These are phyloP conservation scores for Agrotis clavis DNA, from an alignment of 2,888 invertebrate species.

Conservation along the genomic window DNA sequence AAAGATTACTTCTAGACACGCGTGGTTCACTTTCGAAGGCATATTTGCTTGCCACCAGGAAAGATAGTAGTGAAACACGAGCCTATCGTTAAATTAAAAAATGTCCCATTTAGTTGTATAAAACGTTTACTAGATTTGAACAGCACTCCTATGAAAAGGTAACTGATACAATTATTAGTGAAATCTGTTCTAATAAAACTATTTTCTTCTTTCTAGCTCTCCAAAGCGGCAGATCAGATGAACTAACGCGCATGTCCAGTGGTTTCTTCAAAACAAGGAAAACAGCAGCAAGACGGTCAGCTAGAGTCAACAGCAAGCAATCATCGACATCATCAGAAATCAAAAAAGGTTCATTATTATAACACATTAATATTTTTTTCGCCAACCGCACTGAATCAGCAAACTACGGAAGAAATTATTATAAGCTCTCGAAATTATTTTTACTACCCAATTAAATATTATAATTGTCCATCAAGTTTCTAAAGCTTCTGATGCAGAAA, in stretches of 20 bases:
- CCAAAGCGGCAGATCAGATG: conserved; percentile 84
- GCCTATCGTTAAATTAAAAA: no score
- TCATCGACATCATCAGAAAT: conserved; percentile 85
- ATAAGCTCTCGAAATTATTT: conserved; percentile 25
- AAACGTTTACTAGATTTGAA: no score
- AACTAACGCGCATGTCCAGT: conserved; percentile 87
- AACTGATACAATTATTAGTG: no score
- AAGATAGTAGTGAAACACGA: no score
- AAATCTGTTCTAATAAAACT: no score
- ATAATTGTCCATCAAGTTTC: conserved; percentile 39
- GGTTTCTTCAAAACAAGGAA: conserved; percentile 94
- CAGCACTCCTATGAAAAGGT: no score
- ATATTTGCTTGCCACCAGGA: no score
- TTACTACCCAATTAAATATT: conserved; percentile 46
- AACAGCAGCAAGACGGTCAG: conserved; percentile 94
- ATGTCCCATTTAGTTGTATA: no score
- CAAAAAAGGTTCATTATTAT: conserved; percentile 82
- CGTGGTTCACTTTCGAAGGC: no score
- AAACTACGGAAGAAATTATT: conserved; percentile 41
- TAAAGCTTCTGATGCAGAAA: not conserved
- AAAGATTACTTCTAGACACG: no score
- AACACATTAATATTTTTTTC: conserved; percentile 55
- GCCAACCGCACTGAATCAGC: not conserved
- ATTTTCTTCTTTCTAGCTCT: conserved; percentile 86
- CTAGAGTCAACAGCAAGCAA: conserved; percentile 92